Base-by-base conservation (phyloP, 2,888 invertebrate species). In the Morpho helenor region DNA sequence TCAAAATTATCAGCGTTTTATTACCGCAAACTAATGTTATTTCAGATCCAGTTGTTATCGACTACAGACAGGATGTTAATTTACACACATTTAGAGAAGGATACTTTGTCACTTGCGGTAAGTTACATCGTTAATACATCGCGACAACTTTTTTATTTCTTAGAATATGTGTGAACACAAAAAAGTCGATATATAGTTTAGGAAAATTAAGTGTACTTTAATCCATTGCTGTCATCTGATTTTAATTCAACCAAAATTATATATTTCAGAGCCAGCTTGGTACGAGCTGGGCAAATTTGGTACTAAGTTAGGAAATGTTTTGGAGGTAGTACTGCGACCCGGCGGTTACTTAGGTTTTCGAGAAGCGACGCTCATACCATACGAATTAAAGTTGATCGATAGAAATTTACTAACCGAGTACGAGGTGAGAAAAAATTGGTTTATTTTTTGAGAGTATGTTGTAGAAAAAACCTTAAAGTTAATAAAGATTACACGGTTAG, bases 241-340 rank as follows among this genome's bases (percentile, higher is more conserved):
- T 39, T 47, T 49, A 8, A 7, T n/a, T 40, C 49, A 52, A 8
- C 10, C 79, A 77, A 8, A 39, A 42, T 40, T 47, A n/a, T 44
- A 41, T 52, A 9, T 55, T 65, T 31, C 77, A 95, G 97, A 97
- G 71, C 98, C 98, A 1, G 98, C 97, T 7, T 97, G 94, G 88
- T 98, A 98, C 77, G 95, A 96, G 73, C 92, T 94, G 62, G 94
- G 94, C 5, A 93, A 95, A 70, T 98, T 95, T 80, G 99, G 99
- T 0, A 93, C 98, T 41, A 93, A 97, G 9, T 89, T 99, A 56
- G 98, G 98, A 73, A 98, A 97, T 76, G 93, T 97, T 23, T 80
- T 96, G 52, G 94, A 96, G 86, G 96, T 96, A 7, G 77, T 94
- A 7, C 77, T 91, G 47, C 91, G 87, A 63, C 66, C 80, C 0